Evolutionary conservation across 2,888 invertebrate species (phyloP), one percentile per base, ranked within the genome.

Genomic region (Cynaeus angustus): DNA sequence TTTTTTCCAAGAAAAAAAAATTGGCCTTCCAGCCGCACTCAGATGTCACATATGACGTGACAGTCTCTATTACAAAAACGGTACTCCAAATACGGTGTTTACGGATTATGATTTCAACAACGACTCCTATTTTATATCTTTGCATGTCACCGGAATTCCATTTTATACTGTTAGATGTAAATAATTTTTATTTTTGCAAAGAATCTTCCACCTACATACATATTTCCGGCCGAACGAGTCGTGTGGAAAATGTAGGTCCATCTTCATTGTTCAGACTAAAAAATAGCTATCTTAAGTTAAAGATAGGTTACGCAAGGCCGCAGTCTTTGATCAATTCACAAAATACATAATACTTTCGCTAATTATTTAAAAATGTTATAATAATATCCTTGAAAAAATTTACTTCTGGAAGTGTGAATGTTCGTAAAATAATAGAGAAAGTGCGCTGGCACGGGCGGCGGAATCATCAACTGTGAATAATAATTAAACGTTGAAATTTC

Each of bases 61-160:
- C 37, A 8, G 48, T 56, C 66, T 55, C 37, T 9, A 66, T 64
- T 64, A 66, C 66, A 12, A 38, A 14, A 66, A 66, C 66, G 46
- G 66, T 66, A 66, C 46, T 10, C 30, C 8, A 61, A 52, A 55
- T 66, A 66, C 66, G 66, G 66, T 66, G 55, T 66, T 56, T 56
- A 37, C 66, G 66, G 66, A 12, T 55, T 43, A n/a, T 56, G 55
- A 38, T 46, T 66, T 26, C 1, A 48, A 16, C 10, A 13, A 50
- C 14, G 30, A 16, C 30, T 13, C n/a, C 9, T 3, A 7, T 46
- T 61, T 61, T 46, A 46, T n/a, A 33, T 30, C 38, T 41, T 56
- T 53, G 33, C 37, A 56, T 53, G 43, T 58, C 58, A 26, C 37
- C 12, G 46, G 30, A 43, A 45, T 45, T 14, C 6, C n/a, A 4